Percentiles rank a stretch among this genome's conserved stretches.
These are phyloP conservation scores for Aptenodytes forsteri DNA, from an alignment of 2,113 vertebrate species.

Conservation along the genomic window DNA sequence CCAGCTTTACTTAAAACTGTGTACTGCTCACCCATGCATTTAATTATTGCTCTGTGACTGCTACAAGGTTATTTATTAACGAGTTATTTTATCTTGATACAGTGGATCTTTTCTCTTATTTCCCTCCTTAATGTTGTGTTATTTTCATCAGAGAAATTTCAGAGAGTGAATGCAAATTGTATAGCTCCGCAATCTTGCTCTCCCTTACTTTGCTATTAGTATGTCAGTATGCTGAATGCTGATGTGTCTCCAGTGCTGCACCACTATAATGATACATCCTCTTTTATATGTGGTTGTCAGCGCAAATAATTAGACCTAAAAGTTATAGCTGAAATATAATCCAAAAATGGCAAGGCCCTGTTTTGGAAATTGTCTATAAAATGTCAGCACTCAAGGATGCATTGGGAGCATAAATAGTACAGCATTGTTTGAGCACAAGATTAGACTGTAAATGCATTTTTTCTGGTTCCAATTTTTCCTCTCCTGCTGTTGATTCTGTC, in stretches of 20 bases:
- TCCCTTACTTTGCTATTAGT: constrained; percentile 74
- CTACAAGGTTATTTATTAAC: constrained; percentile 84
- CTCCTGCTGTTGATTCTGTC: constrained; percentile 73
- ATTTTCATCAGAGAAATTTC: constrained; percentile 84
- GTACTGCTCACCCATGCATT: constrained; percentile 75
- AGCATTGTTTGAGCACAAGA: constrained; percentile 74
- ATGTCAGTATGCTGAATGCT: constrained; percentile 75
- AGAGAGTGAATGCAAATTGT: constrained; percentile 77
- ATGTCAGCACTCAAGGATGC: constrained; percentile 77
- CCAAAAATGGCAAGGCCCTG: constrained; percentile 79
- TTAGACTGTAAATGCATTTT: constrained; percentile 73
- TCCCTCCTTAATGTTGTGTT: constrained; percentile 78
- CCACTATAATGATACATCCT: constrained; percentile 74
- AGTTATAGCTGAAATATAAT: constrained; percentile 84
- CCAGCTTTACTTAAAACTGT: constrained; percentile 79
- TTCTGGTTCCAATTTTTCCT: constrained; percentile 60
- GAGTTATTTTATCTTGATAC: constrained; percentile 81
- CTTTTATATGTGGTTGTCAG: constrained; percentile 79
- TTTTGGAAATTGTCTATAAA: constrained; percentile 81
- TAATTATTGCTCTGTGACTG: constrained; percentile 80
- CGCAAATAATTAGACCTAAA: constrained; percentile 83
- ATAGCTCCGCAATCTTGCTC: constrained; percentile 66
- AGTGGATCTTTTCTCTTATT: constrained; percentile 75
- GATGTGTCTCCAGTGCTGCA: constrained; percentile 71
- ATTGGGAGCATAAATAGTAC: constrained; percentile 72